Conservation (phyloP, 2,888 invertebrate genomes). For the Petrolisthes manimaculis region DNA sequence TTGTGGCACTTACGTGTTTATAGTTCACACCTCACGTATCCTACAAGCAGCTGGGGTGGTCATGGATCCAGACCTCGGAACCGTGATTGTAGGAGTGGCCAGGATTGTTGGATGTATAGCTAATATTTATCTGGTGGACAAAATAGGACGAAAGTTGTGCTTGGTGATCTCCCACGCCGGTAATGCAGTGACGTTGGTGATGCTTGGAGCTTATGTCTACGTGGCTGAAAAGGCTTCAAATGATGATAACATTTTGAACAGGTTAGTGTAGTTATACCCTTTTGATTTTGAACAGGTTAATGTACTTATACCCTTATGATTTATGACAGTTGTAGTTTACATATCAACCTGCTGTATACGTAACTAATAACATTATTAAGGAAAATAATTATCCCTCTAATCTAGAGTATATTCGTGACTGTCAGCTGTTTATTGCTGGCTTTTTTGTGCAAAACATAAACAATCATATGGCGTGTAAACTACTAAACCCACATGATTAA, state of each 20-base stretch:
- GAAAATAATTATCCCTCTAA: too few relatives aligned
- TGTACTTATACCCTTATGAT: background rate
- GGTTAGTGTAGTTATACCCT: background rate
- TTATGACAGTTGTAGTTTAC: too few relatives aligned
- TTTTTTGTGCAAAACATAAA: too few relatives aligned
- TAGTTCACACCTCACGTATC: constrained; percentile 41
- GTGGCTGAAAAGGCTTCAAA: constrained; percentile 20
- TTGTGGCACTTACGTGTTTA: constrained; percentile 46
- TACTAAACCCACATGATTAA: too few relatives aligned
- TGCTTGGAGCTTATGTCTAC: constrained; percentile 40
- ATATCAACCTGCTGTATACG: too few relatives aligned
- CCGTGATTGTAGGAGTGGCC: constrained; percentile 22
- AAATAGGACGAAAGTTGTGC: constrained; percentile 30
- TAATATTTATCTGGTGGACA: constrained; percentile 26
- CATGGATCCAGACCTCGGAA: constrained; percentile 36
- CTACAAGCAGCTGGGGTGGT: constrained; percentile 17
- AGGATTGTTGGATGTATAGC: constrained; percentile 32
- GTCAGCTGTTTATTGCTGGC: too few relatives aligned
- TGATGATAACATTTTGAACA: constrained; percentile 29
- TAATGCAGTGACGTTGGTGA: constrained; percentile 6
- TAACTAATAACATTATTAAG: too few relatives aligned
- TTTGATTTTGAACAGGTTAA: constrained; percentile 24
- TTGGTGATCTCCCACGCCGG: constrained; percentile 33
- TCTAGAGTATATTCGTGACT: too few relatives aligned
- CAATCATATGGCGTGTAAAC: too few relatives aligned